phyloP scores from a whole-genome alignment of 2,113 vertebrate species.

The Pollachius pollachius region DNA sequence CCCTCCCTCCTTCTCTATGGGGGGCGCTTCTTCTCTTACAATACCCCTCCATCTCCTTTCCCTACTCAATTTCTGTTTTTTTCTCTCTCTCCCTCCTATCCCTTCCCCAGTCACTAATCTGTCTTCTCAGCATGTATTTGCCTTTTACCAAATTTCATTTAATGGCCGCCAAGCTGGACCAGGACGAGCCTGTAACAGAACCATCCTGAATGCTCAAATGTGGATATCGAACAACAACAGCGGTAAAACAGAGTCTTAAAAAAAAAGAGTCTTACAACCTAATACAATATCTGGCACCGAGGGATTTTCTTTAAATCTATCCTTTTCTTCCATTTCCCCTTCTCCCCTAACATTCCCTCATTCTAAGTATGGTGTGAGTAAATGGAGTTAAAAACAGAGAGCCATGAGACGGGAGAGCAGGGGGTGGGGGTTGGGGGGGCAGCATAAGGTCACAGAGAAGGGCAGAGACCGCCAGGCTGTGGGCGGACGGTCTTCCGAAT shows the following conservation, averaged over 20 bases:
- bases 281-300: conserved; percentile 7
- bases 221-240: conserved; percentile 43
- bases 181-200: conserved; percentile 1
- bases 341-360: conserved; percentile 10
- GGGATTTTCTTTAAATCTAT: background rate
- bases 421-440: too few relatives aligned
- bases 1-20: conserved; percentile 57
- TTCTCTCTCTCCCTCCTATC: conserved; percentile 33
- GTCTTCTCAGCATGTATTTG: conserved; percentile 69
- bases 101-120: conserved; percentile 48
- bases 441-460: too few relatives aligned
- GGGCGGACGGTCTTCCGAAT: background rate
- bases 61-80: conserved; percentile 29
- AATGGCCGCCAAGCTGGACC: conserved; percentile 46
- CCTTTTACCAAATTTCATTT: conserved; percentile 64
- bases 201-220: conserved; percentile 22
- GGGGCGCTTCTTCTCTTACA: conserved; percentile 67
- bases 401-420: too few relatives aligned
- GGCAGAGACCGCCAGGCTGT: too few relatives aligned
- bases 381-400: too few relatives aligned
- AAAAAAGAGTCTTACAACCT: conserved; percentile 3
- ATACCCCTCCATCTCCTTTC: conserved; percentile 53
- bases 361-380: too few relatives aligned
- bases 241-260: conserved; percentile 18
- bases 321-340: background rate